These are phyloP conservation scores for Drosophila rhopaloa DNA, from an alignment of 1,140 invertebrate genomes.

Conservation along the genomic window DNA sequence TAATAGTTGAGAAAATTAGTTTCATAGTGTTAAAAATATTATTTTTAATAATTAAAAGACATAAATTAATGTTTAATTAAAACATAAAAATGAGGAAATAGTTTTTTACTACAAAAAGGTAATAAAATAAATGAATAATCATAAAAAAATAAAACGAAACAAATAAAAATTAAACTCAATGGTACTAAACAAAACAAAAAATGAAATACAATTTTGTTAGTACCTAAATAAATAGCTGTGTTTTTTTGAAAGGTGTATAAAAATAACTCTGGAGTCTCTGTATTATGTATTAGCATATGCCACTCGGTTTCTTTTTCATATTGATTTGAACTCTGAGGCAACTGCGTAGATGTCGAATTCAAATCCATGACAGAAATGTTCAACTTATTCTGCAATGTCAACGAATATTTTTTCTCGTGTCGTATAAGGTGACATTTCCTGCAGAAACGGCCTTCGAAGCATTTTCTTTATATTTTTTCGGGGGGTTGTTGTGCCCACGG, in stretches of 20 bases:
- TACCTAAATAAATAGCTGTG: too few relatives aligned
- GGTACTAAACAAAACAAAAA: too few relatives aligned
- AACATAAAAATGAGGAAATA: too few relatives aligned
- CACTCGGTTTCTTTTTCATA: conserved; percentile 10
- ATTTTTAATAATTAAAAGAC: too few relatives aligned
- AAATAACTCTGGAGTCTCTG: conserved; percentile 23
- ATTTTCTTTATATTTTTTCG: conserved; percentile 40
- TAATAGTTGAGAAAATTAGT: too few relatives aligned
- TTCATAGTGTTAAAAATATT: too few relatives aligned
- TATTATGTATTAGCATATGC: conserved; percentile 34
- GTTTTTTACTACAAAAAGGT: too few relatives aligned
- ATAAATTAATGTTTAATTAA: too few relatives aligned
- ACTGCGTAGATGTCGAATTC: conserved; percentile 31
- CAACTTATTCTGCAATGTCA: conserved; percentile 56
- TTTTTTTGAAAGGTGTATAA: conserved; percentile 30
- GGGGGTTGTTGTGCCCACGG: conserved; percentile 5
- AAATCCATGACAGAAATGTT: conserved; percentile 13
- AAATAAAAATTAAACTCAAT: too few relatives aligned
- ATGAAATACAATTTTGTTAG: too few relatives aligned
- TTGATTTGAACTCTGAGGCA: conserved; percentile 10
- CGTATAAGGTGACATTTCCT: conserved; percentile 77
- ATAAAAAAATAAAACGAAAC: too few relatives aligned
- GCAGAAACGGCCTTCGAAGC: conserved; percentile 67
- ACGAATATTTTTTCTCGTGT: conserved; percentile 43
- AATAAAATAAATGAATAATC: too few relatives aligned